Evolutionary conservation across 2,113 vertebrate species (phyloP).

Genomic region (Silurus meridionalis): DNA sequence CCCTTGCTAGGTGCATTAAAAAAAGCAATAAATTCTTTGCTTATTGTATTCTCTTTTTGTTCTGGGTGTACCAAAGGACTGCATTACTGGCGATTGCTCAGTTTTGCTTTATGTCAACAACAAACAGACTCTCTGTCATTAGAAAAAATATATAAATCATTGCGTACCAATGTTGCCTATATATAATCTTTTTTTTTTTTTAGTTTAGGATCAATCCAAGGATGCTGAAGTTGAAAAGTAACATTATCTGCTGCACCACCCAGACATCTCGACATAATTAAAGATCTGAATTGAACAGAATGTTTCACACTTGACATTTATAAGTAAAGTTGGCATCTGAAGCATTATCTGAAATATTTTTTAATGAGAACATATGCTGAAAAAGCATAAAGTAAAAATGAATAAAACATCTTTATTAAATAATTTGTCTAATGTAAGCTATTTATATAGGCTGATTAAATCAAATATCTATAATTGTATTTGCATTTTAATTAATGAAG

Average conservation of each 20-base stretch:
- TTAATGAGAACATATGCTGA: neutral
- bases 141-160: neutral
- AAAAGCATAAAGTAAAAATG: neutral
- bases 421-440: neutral
- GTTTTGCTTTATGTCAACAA: neutral
- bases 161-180: neutral
- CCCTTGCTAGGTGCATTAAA: constrained; percentile 28
- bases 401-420: neutral
- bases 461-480: no score
- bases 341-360: neutral
- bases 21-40: neutral
- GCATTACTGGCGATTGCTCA: neutral
- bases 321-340: neutral
- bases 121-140: neutral
- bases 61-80: neutral
- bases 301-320: neutral
- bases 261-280: neutral
- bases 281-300: neutral
- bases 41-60: neutral
- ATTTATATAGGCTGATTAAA: neutral
- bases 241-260: neutral
- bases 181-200: neutral
- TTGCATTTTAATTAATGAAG: no score
- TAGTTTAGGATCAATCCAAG: neutral
- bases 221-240: neutral